Evolutionary conservation across 2,888 invertebrate genomes (phyloP), one percentile per base, ranked within the genome.

Genomic region (Leuctra nigra): DNA sequence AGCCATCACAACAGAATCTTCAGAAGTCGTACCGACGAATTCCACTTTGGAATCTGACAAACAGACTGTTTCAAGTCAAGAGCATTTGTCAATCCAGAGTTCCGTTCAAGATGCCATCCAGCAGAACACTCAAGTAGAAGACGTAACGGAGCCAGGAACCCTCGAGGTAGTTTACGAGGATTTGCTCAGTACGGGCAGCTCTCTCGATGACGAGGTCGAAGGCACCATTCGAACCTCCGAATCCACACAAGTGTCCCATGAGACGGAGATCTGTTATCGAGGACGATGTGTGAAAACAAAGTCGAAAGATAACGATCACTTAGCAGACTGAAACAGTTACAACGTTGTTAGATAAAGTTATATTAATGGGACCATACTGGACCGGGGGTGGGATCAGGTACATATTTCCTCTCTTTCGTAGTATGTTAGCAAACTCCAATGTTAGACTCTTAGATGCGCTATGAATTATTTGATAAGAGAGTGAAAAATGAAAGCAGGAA

Each of bases 191-290:
- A 38, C 41, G 33, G 53, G 48, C 16, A 13, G 41, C 1, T 33
- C 47, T 0, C 33, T 24, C 20, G 38, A 39, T 14, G 3, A 41
- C 73, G 79, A 62, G 72, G 75, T 11, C 75, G 77, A 58, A 16
- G 29, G 56, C 13, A 72, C 81, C 4, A 70, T 86, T 7, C 81
- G 84, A 62, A 91, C 90, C 0, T 87, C 88, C 1, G 87, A 86
- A 66, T 87, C 87, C 2, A 89, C 89, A 18, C 87, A 87, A 70
- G 77, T 88, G 41, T 87, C 89, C 13, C 86, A 90, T 64, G 89
- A 91, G 78, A 91, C 91, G 33, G 91, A 91, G 74, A 91, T 91
- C 61, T 91, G 91, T 68, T 91, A 86, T 70, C 82, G 87, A 68
- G 91, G 91, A 13, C 83, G 85, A 67, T 91, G 91, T 70, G 82